Evolutionary conservation across 2,888 invertebrate genomes (phyloP).

Genomic region (Fragum fragum): DNA sequence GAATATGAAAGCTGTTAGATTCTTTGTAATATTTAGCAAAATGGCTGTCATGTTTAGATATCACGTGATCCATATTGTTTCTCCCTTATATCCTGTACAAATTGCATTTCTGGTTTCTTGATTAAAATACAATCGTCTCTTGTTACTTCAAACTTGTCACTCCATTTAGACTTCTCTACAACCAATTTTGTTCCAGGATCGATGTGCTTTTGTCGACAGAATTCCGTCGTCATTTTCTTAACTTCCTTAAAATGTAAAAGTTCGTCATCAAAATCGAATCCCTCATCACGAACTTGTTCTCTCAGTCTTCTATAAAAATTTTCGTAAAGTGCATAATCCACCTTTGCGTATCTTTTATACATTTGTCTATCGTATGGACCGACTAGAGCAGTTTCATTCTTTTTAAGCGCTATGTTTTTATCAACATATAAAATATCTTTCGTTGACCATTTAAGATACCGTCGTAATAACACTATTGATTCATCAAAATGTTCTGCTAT

Average conservation of each 20-base stretch:
- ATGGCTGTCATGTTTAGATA: slow-evolving; percentile 25
- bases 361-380: slow-evolving; percentile 62
- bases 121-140: slow-evolving; percentile 54
- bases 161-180: slow-evolving; percentile 61
- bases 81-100: slow-evolving; percentile 59
- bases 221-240: slow-evolving; percentile 58
- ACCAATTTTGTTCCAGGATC: slow-evolving; percentile 36
- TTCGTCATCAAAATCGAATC: slow-evolving; percentile 66
- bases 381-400: slow-evolving; percentile 53
- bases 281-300: slow-evolving; percentile 60
- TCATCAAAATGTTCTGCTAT: slow-evolving; percentile 69
- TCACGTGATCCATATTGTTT: slow-evolving; percentile 65
- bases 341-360: slow-evolving; percentile 60
- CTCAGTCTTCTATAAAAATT: slow-evolving; percentile 58
- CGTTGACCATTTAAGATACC: slow-evolving; percentile 63
- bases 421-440: slow-evolving; percentile 65
- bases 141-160: slow-evolving; percentile 52
- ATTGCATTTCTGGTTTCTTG: slow-evolving; percentile 59
- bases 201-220: slow-evolving; percentile 46
- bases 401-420: slow-evolving; percentile 56
- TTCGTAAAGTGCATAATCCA: slow-evolving; percentile 67
- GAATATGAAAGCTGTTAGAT: no score
- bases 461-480: slow-evolving; percentile 63
- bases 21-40: no score
- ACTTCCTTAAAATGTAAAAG: slow-evolving; percentile 64